Conservation (phyloP, 2,113 vertebrate species). For the Alethe diademata region DNA sequence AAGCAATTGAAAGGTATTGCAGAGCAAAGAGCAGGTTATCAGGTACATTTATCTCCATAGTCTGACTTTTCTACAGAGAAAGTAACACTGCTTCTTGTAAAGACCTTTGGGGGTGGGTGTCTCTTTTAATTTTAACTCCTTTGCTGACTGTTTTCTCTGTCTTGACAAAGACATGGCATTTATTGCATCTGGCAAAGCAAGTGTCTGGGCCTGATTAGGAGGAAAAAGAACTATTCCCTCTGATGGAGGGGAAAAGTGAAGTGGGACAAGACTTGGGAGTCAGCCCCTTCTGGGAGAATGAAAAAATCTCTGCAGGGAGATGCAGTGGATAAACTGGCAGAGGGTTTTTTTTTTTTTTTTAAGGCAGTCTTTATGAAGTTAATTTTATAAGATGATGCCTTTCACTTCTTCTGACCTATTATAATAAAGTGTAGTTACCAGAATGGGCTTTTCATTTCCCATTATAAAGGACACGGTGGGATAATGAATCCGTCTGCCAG, state of each 20-base stretch:
- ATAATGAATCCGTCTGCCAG: constrained; percentile 66
- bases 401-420: constrained; percentile 66
- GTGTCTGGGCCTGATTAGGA: background rate
- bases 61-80: background rate
- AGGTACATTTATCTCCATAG: background rate
- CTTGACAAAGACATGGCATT: background rate
- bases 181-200: constrained; percentile 38
- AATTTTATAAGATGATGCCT: constrained; percentile 66
- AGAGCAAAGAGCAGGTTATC: background rate
- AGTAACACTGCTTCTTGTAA: background rate
- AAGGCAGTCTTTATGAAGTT: constrained; percentile 63
- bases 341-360: background rate
- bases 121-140: constrained; percentile 6
- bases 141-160: background rate
- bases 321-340: constrained; percentile 12
- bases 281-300: background rate
- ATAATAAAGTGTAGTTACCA: constrained; percentile 68
- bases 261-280: background rate
- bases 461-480: constrained; percentile 55
- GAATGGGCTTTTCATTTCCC: constrained; percentile 70
- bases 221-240: background rate
- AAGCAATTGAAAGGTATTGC: background rate
- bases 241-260: background rate
- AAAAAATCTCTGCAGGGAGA: background rate
- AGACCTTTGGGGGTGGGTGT: background rate